Conservation (phyloP, 2,888 invertebrate species). For the Campoplex capitator region DNA sequence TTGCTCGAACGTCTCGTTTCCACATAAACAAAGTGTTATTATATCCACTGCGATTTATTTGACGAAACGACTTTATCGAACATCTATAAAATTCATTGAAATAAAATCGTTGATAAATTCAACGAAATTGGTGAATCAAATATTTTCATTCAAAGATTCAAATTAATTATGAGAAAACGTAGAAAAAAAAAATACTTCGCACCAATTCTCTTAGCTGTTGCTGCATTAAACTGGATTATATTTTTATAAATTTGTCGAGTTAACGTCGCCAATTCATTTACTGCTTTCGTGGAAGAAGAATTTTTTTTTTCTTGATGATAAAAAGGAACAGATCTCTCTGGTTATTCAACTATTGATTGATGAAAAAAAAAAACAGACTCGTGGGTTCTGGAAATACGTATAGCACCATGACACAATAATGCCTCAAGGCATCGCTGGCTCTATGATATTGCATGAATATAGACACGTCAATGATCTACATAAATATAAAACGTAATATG, state of each 20-base stretch:
- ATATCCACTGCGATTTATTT: background rate
- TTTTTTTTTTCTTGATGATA: background rate
- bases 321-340: background rate
- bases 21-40: background rate
- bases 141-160: too few relatives aligned
- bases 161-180: background rate
- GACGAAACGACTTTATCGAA: background rate
- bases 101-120: background rate
- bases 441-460: constrained; percentile 20
- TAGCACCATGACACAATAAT: constrained; percentile 37
- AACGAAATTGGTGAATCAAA: background rate
- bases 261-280: too few relatives aligned
- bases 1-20: background rate
- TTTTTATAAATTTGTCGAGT: too few relatives aligned
- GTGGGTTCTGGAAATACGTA: background rate
- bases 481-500: background rate
- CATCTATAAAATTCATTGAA: background rate
- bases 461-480: background rate
- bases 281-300: background rate
- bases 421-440: constrained; percentile 24
- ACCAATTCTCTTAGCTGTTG: too few relatives aligned
- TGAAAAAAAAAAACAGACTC: background rate
- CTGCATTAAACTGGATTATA: too few relatives aligned
- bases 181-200: background rate
- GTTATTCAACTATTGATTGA: background rate